A percentile compares a stretch with the other conserved stretches of the same genome.
Conservation (phyloP, 2,888 invertebrate genomes). For the Chrysina gloriosa region DNA sequence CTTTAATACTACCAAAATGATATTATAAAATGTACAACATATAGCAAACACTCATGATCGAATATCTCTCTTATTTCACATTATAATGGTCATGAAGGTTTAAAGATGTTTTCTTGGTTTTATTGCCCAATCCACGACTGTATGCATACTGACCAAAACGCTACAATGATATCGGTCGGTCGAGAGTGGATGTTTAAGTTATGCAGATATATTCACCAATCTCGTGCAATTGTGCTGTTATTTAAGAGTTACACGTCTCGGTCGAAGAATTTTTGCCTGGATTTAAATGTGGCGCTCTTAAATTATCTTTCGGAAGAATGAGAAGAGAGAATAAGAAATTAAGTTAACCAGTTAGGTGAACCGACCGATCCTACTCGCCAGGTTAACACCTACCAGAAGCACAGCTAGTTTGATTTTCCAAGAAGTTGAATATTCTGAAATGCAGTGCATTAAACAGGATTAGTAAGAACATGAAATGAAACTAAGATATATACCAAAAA, state of each 20-base stretch:
- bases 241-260: conserved; percentile 62
- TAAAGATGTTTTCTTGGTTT: too few species aligned
- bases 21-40: too few species aligned
- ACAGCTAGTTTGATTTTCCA: conserved; percentile 6
- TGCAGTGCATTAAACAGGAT: too few species aligned
- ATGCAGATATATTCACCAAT: conserved; percentile 65
- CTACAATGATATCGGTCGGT: conserved; percentile 61
- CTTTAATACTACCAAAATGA: too few species aligned
- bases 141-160: conserved; percentile 39
- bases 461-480: too few species aligned
- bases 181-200: conserved; percentile 60
- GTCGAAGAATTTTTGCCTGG: conserved; percentile 60
- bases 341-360: conserved; percentile 58
- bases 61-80: too few species aligned
- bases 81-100: too few species aligned
- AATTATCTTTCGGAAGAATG: conserved; percentile 58
- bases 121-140: not conserved
- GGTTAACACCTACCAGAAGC: not conserved
- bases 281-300: conserved; percentile 62
- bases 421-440: not conserved
- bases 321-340: conserved; percentile 35
- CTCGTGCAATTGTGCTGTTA: conserved; percentile 65
- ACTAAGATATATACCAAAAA: too few species aligned
- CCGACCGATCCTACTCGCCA: not conserved
- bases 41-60: too few species aligned